A percentile compares a stretch with the other conserved stretches of the same genome.
These are phyloP conservation scores for Erannis defoliaria DNA, from an alignment of 2,888 invertebrate genomes.

Conservation along the genomic window DNA sequence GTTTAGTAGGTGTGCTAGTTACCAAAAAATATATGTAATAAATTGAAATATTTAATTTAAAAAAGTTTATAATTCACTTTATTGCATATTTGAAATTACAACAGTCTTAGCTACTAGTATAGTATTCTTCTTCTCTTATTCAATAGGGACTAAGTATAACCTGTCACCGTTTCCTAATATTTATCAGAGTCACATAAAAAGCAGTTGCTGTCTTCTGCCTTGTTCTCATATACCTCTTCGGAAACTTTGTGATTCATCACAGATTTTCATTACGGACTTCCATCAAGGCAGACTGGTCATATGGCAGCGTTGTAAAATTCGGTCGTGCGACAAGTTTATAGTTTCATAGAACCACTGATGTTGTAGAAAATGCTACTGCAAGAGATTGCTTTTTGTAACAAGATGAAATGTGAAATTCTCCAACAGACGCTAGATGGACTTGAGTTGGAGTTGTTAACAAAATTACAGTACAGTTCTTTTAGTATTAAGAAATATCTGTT, in stretches of 20 bases:
- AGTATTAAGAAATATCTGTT: neutral
- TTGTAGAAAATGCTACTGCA: slow-evolving; percentile 17
- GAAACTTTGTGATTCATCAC: slow-evolving; percentile 22
- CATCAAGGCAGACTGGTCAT: slow-evolving; percentile 16
- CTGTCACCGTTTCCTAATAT: neutral
- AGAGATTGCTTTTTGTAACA: slow-evolving; percentile 19
- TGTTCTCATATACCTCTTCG: slow-evolving; percentile 9
- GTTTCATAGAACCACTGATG: slow-evolving; percentile 32
- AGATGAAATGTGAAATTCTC: slow-evolving; percentile 25
- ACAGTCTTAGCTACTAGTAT: neutral
- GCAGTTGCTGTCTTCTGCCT: slow-evolving; percentile 3
- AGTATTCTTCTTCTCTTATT: neutral
- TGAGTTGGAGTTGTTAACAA: slow-evolving; percentile 41
- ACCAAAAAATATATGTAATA: too few relatives aligned
- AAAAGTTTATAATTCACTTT: neutral
- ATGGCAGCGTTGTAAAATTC: slow-evolving; percentile 29
- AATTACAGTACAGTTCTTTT: neutral
- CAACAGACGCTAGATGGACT: slow-evolving; percentile 11
- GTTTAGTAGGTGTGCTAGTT: too few relatives aligned
- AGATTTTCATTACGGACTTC: slow-evolving; percentile 20
- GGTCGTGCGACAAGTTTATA: slow-evolving; percentile 25
- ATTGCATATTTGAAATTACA: neutral
- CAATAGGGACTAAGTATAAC: slow-evolving; percentile 12
- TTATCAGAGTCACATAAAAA: slow-evolving; percentile 1
- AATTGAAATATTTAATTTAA: too few relatives aligned